Percentiles rank a stretch among this genome's conserved stretches.
These are phyloP conservation scores for Amphimedon queenslandica DNA, from an alignment of 37 sponge, comb jelly and placozoan species.

Conservation along the genomic window DNA sequence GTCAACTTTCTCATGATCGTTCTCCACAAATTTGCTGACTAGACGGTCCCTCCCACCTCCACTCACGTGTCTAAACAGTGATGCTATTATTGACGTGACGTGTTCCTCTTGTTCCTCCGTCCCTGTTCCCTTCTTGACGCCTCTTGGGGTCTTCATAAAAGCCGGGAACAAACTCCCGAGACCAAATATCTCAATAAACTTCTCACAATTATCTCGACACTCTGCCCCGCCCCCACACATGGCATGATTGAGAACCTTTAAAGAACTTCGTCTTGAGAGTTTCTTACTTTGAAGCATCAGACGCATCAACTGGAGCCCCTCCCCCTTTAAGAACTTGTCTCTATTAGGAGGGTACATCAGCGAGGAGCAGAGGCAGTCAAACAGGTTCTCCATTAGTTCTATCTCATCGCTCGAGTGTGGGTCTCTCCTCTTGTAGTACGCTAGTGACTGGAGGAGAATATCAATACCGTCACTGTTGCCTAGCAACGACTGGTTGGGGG, in stretches of 20 bases:
- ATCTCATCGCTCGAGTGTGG: slow-evolving; percentile 80
- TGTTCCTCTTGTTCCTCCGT: slow-evolving; percentile 86
- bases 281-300: slow-evolving; percentile 95
- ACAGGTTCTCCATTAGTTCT: slow-evolving; percentile 97
- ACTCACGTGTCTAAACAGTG: slow-evolving; percentile 69
- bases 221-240: slow-evolving; percentile 63
- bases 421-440: slow-evolving; percentile 93
- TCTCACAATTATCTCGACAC: slow-evolving; percentile 83
- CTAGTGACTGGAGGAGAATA: slow-evolving; percentile 83
- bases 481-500: slow-evolving; percentile 68
- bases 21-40: slow-evolving; percentile 89
- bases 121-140: slow-evolving; percentile 36
- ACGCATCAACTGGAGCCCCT: slow-evolving; percentile 97
- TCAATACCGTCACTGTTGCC: slow-evolving; percentile 93
- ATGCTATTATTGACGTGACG: slow-evolving; percentile 82
- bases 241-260: slow-evolving; percentile 95
- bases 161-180: slow-evolving; percentile 87
- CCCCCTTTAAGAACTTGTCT: slow-evolving; percentile 88
- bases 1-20: slow-evolving; percentile 92
- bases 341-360: slow-evolving; percentile 84
- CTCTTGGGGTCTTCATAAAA: slow-evolving; percentile 91
- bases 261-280: slow-evolving; percentile 63
- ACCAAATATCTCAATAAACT: slow-evolving; percentile 94
- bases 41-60: slow-evolving; percentile 41
- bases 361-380: slow-evolving; percentile 92